Percentiles rank a stretch among this genome's conserved stretches.
Conservation (phyloP, 2,797 vertebrate genomes). For the Rousettus madagascariensis region DNA sequence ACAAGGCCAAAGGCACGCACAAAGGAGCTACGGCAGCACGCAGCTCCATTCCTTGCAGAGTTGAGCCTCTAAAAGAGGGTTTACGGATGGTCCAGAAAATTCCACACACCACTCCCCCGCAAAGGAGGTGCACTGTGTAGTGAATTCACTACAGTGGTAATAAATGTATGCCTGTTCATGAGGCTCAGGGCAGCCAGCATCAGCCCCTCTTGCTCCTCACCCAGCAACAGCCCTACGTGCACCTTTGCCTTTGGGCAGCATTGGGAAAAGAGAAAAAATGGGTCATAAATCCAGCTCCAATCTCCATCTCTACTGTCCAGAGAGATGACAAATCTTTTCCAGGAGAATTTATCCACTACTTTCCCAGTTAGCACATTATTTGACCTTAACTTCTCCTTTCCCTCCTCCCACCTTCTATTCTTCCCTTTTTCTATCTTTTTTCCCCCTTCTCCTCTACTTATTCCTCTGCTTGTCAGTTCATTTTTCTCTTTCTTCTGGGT, state of each 20-base stretch:
- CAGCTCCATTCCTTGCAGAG: neutral
- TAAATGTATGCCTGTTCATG: accelerated
- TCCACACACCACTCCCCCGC: neutral
- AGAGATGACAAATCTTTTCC: neutral
- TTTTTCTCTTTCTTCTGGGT: neutral
- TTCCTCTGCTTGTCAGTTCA: neutral
- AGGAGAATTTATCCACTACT: neutral
- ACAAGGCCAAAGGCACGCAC: conserved; percentile 35
- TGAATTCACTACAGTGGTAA: neutral
- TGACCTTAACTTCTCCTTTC: neutral
- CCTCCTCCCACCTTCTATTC: neutral
- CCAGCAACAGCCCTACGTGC: accelerated
- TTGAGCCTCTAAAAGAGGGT: neutral
- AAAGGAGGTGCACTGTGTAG: neutral
- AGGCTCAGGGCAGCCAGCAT: neutral
- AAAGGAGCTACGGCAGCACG: accelerated
- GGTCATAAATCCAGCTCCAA: accelerated
- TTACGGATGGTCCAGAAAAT: neutral
- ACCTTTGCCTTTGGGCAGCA: neutral
- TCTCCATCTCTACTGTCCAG: neutral
- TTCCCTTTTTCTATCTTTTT: neutral
- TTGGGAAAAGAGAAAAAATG: accelerated
- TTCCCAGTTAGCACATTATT: neutral
- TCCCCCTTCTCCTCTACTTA: neutral
- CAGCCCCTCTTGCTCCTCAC: neutral